Evolutionary conservation across 2,797 vertebrate species (phyloP), one percentile per base, ranked within the genome.

Genomic region (Octomys mimax): DNA sequence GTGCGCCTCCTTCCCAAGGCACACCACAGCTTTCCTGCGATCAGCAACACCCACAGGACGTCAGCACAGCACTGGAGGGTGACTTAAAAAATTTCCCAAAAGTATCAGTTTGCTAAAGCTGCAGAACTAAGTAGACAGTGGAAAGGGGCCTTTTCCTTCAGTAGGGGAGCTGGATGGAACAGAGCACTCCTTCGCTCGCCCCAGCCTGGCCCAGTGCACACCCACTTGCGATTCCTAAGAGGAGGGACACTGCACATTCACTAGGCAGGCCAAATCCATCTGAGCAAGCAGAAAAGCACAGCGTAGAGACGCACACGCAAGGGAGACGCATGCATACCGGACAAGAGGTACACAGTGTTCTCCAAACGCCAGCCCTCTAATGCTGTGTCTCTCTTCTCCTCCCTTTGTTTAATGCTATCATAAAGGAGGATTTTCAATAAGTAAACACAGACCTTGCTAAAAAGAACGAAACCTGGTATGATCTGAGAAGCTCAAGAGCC

Each of bases 211-310:
- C 5, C 75, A 52, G 73, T 5, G 2, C 8, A n/a, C 28, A 18
- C 0, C 73, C 1, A 31, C 0, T 28, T 16, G 12, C 0, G 1
- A 4, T 21, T 1, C 19, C 26, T 31, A 46, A 42, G 11, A 8
- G 5, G 21, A 73, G 54, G 77, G 28, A 16, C 49, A 82, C 19
- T 6, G 12, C 7, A 21, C 24, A 6, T 0, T n/a, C 36, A 94
- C 13, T 57, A 13, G 1, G 24, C 59, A 68, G 54, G 79, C 42
- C 13, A 16, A 39, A 62, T n/a, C 18, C 52, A 68, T 2, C 10
- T n/a, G 18, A 52, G 26, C 14, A 70, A 71, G 18, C 4, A 73
- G 0, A 1, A 24, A 61, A 54, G 54, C 31, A 64, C 6, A 78
- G 21, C 87, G 59, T n/a, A 5, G 10, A 33, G 78, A 46, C 75